Conservation (phyloP, 2,888 invertebrate genomes). For the Thecocarcelia acutangulata region DNA sequence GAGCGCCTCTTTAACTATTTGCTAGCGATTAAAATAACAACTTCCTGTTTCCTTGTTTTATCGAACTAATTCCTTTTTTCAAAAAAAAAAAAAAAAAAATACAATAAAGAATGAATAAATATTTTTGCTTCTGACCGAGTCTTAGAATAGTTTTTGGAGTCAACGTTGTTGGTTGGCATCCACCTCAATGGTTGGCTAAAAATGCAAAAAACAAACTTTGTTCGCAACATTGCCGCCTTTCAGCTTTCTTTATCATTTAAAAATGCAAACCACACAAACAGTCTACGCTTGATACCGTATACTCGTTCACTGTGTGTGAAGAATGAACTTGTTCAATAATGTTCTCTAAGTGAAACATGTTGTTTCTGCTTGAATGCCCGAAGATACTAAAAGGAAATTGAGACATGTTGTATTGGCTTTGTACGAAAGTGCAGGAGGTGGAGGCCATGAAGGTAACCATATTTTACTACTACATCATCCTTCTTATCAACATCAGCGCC, state of each 20-base stretch:
- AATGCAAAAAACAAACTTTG: conserved; percentile 46
- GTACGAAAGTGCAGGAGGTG: conserved; percentile 5
- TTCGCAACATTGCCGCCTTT: conserved; percentile 35
- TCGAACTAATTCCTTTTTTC: conserved; percentile 12
- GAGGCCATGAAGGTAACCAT: conserved; percentile 15
- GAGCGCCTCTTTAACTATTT: conserved; percentile 15
- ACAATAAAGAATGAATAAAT: no score
- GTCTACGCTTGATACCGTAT: conserved; percentile 20
- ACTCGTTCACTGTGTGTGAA: background rate
- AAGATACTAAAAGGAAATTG: conserved; percentile 62
- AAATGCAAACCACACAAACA: conserved; percentile 25
- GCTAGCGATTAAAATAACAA: conserved; percentile 37
- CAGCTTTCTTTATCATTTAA: conserved; percentile 40
- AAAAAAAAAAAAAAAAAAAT: background rate
- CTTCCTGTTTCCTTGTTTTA: conserved; percentile 45
- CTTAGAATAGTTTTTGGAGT: conserved; percentile 49
- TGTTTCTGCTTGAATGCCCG: conserved; percentile 61
- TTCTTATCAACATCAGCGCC: conserved; percentile 17
- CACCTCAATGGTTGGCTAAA: conserved; percentile 44
- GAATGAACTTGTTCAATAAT: conserved; percentile 49
- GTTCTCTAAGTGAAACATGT: conserved; percentile 59
- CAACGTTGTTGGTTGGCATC: conserved; percentile 21
- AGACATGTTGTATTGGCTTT: conserved; percentile 53
- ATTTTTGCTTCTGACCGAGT: conserved; percentile 16
- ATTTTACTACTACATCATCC: conserved; percentile 8